phyloP scores from a whole-genome alignment of 2,797 vertebrate genomes.

The Ceryle rudis region DNA sequence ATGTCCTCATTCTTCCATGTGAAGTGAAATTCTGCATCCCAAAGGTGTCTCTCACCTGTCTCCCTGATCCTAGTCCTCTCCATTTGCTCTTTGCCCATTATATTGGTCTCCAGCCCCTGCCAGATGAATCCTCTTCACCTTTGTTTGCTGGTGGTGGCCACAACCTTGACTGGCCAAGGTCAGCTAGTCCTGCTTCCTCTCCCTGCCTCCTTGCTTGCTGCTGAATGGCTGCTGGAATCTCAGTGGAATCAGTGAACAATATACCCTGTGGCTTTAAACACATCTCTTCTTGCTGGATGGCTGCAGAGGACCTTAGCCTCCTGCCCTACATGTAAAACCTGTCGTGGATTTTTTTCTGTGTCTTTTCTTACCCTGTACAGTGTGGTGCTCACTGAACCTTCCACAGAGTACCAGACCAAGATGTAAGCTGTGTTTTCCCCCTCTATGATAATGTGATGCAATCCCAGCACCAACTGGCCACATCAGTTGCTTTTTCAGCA shows the following conservation, averaged over 20 bases:
- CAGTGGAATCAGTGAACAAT: not conserved
- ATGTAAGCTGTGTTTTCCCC: not conserved
- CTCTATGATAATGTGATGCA: not conserved
- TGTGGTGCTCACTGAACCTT: not conserved
- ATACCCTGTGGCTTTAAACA: not conserved
- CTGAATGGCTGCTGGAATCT: not conserved
- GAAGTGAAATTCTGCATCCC: not conserved
- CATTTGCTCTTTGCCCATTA: not conserved
- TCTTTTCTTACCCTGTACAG: accelerated
- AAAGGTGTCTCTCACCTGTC: not conserved
- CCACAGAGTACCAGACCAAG: not conserved
- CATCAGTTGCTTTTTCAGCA: not conserved
- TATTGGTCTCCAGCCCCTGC: not conserved
- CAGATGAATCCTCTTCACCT: not conserved
- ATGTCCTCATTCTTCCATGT: not conserved
- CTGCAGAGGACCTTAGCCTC: not conserved
- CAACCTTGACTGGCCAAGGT: not conserved
- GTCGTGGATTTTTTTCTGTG: not conserved
- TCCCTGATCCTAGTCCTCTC: not conserved
- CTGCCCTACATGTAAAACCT: not conserved
- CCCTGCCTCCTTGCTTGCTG: not conserved
- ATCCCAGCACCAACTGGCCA: not conserved
- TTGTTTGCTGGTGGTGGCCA: not conserved
- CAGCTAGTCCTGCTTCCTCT: not conserved
- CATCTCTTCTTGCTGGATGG: not conserved